Evolutionary conservation across 2,797 vertebrate species (phyloP), one percentile per base, ranked within the genome.

Genomic region (Clamator glandarius): DNA sequence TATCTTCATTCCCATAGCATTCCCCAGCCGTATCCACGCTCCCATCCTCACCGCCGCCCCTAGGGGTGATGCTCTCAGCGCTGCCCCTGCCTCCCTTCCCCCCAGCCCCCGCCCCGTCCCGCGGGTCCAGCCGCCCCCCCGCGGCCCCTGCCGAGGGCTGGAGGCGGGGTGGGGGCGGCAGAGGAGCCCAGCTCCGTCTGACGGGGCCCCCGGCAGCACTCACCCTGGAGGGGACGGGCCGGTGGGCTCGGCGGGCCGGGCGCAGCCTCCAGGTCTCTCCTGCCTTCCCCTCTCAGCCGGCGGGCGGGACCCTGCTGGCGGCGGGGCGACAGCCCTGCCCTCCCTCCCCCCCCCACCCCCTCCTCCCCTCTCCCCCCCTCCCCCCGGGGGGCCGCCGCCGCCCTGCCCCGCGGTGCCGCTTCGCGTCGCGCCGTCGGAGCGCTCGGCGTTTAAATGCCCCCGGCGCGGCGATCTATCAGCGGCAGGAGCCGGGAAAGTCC

Each of bases 361-460:
- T n/a, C n/a, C n/a, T n/a, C n/a, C n/a, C n/a, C n/a, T n/a, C n/a
- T n/a, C n/a, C n/a, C 11, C 29, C n/a, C 29, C 5, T 20, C 55
- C 11, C 44, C 20, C 55, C n/a, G 8, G 78, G 72, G 82, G 35
- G 67, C 26, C 84, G 70, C 93, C 88, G 67, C 79, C 87, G 58
- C 74, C 81, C 84, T 87, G 64, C 51, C 89, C 88, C n/a, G 52
- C 73, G 70, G 63, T 87, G 91, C 68, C 69, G 48, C 50, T 77
- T 73, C 50, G 44, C 6, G 66, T 66, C 33, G 80, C n/a, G 72
- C 98, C 98, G 97, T 98, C 98, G 98, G 98, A 98, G 98, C 98
- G 97, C 98, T 97, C 97, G 98, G 98, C 98, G 99, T 99, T 99
- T 99, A 99, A 99, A 99, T 99, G 99, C 97, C 98, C 98, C 98